Evolutionary conservation across 2,888 invertebrate genomes (phyloP), one percentile per base, ranked within the genome.

Genomic region (Micoletzkya japonica): DNA sequence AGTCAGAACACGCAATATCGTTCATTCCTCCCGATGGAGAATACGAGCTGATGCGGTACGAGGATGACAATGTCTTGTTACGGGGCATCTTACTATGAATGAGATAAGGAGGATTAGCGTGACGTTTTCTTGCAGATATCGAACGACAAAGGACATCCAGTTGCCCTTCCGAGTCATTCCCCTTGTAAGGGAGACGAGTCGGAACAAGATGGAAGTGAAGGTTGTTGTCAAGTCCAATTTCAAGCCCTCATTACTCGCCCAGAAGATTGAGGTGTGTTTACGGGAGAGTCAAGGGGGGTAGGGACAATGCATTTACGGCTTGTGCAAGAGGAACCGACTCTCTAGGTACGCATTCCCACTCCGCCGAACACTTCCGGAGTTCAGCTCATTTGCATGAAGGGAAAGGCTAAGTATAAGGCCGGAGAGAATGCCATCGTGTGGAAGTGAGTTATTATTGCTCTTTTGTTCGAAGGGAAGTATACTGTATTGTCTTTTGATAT

Each of bases 1-100:
- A 99, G 89, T 97, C 97, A 0, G 98, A 99, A 87, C 98, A 98
- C 89, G 95, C 96, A 86, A 99, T 99, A 86, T 95, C 95, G 81
- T 99, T 99, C 89, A 98, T 99, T 86, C 98, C 98, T 72, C 98
- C 98, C 0, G 98, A 99, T 87, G 98, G 98, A 59, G 98, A 99
- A 89, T 99, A 96, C 86, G 98, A 99, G 87, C 90, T 99, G 39
- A 99, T 99, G 98, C 92, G 95, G 91, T 93, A 80, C 28, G 60
- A 73, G 7, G 14, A 7, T 52, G 34, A 1, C n/a, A n/a, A n/a
- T n/a, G n/a, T n/a, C n/a, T n/a, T n/a, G n/a, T n/a, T n/a, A n/a
- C n/a, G n/a, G n/a, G n/a, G n/a, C n/a, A n/a, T n/a, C n/a, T n/a
- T n/a, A n/a, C n/a, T 44, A 44, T 20, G 20, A 14, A 44, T 44